phyloP scores from a whole-genome alignment of 2,888 invertebrate species.

The Chrysolina americana region DNA sequence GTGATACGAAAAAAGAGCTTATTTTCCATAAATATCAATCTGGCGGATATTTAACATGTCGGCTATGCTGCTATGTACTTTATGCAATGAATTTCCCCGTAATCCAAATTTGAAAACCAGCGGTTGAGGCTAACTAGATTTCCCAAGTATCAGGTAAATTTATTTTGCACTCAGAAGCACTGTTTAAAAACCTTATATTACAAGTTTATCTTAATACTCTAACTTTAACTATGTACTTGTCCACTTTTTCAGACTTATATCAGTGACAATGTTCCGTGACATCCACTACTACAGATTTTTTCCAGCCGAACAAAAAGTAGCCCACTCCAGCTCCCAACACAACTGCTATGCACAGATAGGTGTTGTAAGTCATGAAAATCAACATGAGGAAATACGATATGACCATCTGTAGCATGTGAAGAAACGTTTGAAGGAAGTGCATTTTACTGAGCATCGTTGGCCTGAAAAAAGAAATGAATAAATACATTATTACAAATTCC shows the following conservation, averaged over 20 bases:
- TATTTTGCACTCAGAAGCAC: conserved; percentile 13
- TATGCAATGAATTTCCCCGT: not conserved
- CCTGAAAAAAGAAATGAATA: conserved; percentile 69
- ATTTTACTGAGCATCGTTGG: conserved; percentile 87
- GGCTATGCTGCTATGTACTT: not conserved
- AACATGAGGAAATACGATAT: conserved; percentile 95
- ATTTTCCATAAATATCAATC: no score
- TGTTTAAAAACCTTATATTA: conserved; percentile 29
- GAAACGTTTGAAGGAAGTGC: conserved; percentile 88
- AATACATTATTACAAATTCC: not conserved
- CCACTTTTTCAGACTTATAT: conserved; percentile 43
- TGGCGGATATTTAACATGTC: no score
- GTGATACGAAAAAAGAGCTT: no score
- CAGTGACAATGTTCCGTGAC: conserved; percentile 97
- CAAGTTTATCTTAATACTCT: conserved; percentile 45
- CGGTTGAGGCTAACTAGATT: not conserved
- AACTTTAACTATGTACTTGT: conserved; percentile 43
- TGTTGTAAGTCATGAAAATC: conserved; percentile 97
- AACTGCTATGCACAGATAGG: conserved; percentile 92
- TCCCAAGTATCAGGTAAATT: conserved; percentile 4
- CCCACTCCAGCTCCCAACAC: conserved; percentile 91
- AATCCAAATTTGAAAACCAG: not conserved
- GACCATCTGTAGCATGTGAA: conserved; percentile 92
- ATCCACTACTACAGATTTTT: conserved; percentile 92
- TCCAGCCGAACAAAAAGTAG: conserved; percentile 97